Conservation (phyloP, 2,797 vertebrate species). For the Silurus aristotelis region DNA sequence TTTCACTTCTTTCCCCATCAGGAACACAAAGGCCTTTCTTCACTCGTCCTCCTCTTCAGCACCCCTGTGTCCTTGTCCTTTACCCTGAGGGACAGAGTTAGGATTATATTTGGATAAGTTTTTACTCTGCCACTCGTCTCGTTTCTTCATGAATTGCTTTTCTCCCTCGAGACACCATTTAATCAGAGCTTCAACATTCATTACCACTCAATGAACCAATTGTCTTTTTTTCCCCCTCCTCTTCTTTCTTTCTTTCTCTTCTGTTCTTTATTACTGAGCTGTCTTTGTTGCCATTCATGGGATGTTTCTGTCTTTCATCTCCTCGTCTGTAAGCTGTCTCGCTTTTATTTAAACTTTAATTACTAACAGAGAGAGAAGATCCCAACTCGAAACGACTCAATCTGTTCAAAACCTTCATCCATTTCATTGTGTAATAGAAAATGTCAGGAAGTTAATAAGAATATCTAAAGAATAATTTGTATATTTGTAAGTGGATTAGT, state of each 20-base stretch:
- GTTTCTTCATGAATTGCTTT: not conserved
- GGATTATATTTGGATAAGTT: slow-evolving; percentile 3
- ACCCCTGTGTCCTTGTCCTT: not conserved
- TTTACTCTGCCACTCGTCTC: not conserved
- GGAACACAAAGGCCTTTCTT: not conserved
- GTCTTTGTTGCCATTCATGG: not conserved
- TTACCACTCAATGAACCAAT: slow-evolving; percentile 7
- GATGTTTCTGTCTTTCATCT: not conserved
- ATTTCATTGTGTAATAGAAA: not conserved
- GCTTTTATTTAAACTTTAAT: slow-evolving; percentile 5
- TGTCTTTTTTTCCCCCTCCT: not conserved
- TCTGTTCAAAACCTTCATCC: not conserved
- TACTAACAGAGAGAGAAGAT: slow-evolving; percentile 13
- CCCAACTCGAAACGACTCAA: not conserved
- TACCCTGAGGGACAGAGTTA: not conserved
- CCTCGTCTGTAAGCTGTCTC: not conserved
- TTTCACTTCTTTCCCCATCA: not conserved
- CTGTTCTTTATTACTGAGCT: not conserved
- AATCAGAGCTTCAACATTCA: slow-evolving; percentile 20
- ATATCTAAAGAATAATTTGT: not conserved
- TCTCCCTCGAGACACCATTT: slow-evolving; percentile 3
- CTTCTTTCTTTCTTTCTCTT: not conserved
- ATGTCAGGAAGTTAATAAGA: slow-evolving; percentile 12
- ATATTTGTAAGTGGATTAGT: not conserved
- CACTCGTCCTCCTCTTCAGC: not conserved